These are phyloP conservation scores for Chelonoidis abingdonii DNA, from an alignment of 2,113 vertebrate species.

Conservation along the genomic window DNA sequence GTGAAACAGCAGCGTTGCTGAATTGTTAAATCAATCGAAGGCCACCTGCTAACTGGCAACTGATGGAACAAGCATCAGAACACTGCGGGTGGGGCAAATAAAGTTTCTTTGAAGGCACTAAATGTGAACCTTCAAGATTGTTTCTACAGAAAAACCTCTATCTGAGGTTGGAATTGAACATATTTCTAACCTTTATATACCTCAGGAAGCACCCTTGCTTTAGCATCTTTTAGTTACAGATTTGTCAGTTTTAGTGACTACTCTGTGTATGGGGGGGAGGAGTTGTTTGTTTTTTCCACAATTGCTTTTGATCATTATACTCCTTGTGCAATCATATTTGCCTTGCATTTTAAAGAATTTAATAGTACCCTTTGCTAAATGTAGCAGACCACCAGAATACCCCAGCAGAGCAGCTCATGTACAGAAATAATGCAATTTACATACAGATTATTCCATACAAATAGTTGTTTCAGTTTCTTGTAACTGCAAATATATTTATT, in stretches of 20 bases:
- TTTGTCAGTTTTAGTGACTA: background rate
- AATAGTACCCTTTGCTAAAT: background rate
- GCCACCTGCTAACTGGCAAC: background rate
- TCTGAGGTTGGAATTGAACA: background rate
- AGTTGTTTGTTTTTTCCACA: background rate
- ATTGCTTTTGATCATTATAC: slow-evolving; percentile 1
- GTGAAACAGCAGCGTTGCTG: background rate
- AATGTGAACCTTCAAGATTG: background rate
- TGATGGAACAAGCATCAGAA: background rate
- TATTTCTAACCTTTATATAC: background rate
- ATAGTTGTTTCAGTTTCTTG: background rate
- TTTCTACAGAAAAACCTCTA: slow-evolving; percentile 7
- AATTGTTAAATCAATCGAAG: background rate
- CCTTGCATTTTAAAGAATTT: background rate
- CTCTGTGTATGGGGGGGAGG: background rate
- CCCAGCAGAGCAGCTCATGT: slow-evolving; percentile 11
- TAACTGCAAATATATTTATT: slow-evolving; percentile 2
- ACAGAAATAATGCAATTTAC: slow-evolving; percentile 49
- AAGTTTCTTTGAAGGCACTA: background rate
- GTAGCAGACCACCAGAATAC: slow-evolving; percentile 8
- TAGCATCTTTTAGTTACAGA: background rate
- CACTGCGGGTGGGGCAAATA: accelerated
- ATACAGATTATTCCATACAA: slow-evolving; percentile 55
- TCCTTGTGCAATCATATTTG: background rate
- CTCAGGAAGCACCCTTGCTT: slow-evolving; percentile 32